Base-by-base conservation (phyloP, 2,888 invertebrate species). In the Nowickia ferox region DNA sequence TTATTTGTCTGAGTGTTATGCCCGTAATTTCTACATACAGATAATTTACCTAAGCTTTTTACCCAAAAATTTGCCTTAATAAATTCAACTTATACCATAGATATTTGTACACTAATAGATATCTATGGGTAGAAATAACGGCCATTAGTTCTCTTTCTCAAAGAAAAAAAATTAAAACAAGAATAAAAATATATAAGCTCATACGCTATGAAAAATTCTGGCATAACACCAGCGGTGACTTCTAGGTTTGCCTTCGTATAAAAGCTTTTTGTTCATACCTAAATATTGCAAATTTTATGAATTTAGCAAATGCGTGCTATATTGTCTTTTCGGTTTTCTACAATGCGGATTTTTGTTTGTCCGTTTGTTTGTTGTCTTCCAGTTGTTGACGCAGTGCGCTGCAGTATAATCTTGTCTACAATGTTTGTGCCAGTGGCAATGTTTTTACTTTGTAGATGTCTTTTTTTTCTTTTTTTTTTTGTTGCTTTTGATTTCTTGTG, bases 291-390 rank as follows among this genome's bases (percentile, higher is more conserved):
- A 86, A 83, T 83, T 46, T 79, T 75, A 55, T 79, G 71, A 76
- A 86, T 79, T 86, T 83, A 61, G 79, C 83, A 76, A 86, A 83
- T 86, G 86, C 86, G 86, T 86, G 75, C 72, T 75, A 72, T 79
- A 79, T 86, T 85, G 72, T 83, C 61, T 77, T 65, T 80, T 42
- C 17, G 48, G 40, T 59, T 72, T 55, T n/a, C 17, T 19, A n/a
- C 46, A 42, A 40, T 15, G 30, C 44, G 11, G 1, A 15, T 57
- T 19, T 55, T 72, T 9, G 46, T 63, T 44, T 17, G 44, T 53
- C n/a, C 30, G 74, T 44, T 48, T 53, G 9, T 55, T 69, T 69
- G 40, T 71, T 65, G 42, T 75, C 55, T 79, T 79, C n/a, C 68
- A 63, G 53, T 75, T 75, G 76, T 65, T 84, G 74, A 75, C 84